These are phyloP conservation scores for Drosophila emarginata DNA, from an alignment of 2,888 invertebrate species.

Conservation along the genomic window DNA sequence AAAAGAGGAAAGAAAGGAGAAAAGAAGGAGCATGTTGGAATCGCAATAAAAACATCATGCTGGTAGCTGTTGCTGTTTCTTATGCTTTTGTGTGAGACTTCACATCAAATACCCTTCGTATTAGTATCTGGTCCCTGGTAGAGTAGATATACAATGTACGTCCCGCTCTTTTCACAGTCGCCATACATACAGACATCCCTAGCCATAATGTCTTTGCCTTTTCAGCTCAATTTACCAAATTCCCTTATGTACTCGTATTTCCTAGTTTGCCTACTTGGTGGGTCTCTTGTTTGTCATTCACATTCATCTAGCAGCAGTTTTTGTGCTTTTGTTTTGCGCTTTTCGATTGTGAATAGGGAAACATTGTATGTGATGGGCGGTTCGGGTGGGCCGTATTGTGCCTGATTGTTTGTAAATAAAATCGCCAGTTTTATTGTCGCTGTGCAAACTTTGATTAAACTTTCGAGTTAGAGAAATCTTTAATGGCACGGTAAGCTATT, in stretches of 20 bases:
- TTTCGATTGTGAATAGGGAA: constrained; percentile 13
- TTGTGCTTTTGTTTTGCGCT: constrained; percentile 29
- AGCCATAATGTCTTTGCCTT: constrained; percentile 7
- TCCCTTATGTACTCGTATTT: constrained; percentile 38
- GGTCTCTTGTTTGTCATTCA: constrained; percentile 42
- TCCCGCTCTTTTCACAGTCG: background rate
- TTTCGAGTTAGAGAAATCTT: constrained; percentile 28
- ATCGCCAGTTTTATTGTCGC: constrained; percentile 41
- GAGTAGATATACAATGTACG: too few relatives aligned
- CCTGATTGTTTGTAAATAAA: constrained; percentile 52
- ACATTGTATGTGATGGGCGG: constrained; percentile 2
- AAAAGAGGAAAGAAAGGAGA: background rate
- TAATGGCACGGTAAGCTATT: constrained; percentile 6
- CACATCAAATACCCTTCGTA: constrained; percentile 14
- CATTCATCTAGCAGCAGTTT: constrained; percentile 36
- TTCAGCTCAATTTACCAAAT: constrained; percentile 43
- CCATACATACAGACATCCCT: background rate
- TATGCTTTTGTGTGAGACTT: constrained; percentile 2
- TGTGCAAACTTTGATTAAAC: constrained; percentile 47
- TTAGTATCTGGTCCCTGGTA: constrained; percentile 9
- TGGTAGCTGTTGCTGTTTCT: constrained; percentile 35
- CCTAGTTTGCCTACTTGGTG: constrained; percentile 35
- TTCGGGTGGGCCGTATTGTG: constrained; percentile 8
- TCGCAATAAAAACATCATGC: constrained; percentile 41
- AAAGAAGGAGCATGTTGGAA: constrained; percentile 12